phyloP scores from a whole-genome alignment of 2,888 invertebrate species.

The Stomorhina lunata region DNA sequence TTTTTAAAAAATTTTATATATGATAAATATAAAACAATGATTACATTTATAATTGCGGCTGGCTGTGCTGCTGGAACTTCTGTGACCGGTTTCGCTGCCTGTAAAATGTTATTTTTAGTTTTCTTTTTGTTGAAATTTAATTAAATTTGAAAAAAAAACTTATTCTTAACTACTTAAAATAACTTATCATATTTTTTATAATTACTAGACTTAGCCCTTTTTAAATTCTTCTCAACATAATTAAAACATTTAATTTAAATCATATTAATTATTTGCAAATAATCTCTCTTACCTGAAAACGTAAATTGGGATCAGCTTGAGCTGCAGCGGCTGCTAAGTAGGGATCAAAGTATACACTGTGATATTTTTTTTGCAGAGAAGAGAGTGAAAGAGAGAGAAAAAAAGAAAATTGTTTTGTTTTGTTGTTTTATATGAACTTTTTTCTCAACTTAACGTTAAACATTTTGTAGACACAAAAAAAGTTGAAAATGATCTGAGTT shows the following conservation, averaged over 20 bases:
- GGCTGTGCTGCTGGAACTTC: conserved; percentile 83
- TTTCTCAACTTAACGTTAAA: conserved; percentile 45
- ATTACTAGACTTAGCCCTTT: conserved; percentile 13
- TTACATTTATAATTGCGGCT: conserved; percentile 80
- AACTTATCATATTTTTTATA: conserved; percentile 26
- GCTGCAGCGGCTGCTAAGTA: conserved; percentile 94
- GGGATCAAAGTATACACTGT: conserved; percentile 96
- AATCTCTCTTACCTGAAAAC: conserved; percentile 88
- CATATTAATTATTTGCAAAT: no score
- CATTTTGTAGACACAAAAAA: conserved; percentile 53
- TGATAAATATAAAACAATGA: conserved; percentile 70
- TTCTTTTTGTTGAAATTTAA: conserved; percentile 43
- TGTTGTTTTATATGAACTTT: conserved; percentile 38
- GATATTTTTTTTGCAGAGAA: conserved; percentile 49
- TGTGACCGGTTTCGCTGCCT: conserved; percentile 86
- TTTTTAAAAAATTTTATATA: conserved; percentile 28
- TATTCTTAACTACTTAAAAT: conserved; percentile 4
- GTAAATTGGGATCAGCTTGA: conserved; percentile 91
- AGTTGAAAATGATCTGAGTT: conserved; percentile 66
- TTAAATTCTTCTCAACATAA: conserved; percentile 2
- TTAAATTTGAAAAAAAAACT: conserved; percentile 12
- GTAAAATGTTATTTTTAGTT: conserved; percentile 80
- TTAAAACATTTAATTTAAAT: no score
- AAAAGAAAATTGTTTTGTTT: conserved; percentile 41
- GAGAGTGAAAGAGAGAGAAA: conserved; percentile 42